Percentiles rank a stretch among this genome's conserved stretches.
These are phyloP conservation scores for Nixonia krombeini DNA, from an alignment of 1,140 invertebrate species.

Conservation along the genomic window DNA sequence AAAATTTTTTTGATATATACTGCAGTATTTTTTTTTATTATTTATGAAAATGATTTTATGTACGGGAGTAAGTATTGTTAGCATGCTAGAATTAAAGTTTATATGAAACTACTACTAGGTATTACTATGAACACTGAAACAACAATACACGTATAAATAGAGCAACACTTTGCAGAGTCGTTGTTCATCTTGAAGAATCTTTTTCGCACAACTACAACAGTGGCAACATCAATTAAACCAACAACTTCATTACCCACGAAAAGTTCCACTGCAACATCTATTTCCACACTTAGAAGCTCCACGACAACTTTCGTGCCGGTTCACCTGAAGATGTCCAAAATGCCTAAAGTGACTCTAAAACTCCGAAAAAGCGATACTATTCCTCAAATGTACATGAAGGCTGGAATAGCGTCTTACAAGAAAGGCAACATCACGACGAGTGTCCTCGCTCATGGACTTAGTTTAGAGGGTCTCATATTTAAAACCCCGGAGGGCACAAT, in stretches of 20 bases:
- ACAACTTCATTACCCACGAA: conserved; percentile 15
- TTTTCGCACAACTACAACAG: too few relatives aligned
- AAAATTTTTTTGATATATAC: too few relatives aligned
- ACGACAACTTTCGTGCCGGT: conserved; percentile 10
- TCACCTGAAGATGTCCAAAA: conserved; percentile 45
- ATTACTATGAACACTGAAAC: too few relatives aligned
- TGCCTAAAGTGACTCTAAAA: conserved; percentile 58
- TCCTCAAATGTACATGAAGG: conserved; percentile 63
- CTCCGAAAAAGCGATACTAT: conserved; percentile 61
- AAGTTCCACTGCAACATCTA: conserved; percentile 6
- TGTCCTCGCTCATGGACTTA: conserved; percentile 56
- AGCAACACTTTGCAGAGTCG: conserved; percentile 24
- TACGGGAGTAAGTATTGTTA: too few relatives aligned
- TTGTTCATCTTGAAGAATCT: conserved; percentile 17
- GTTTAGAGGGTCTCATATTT: conserved; percentile 60
- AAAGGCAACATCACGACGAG: conserved; percentile 64
- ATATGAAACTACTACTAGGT: too few relatives aligned
- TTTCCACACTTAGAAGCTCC: conserved; percentile 17
- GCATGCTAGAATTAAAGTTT: too few relatives aligned
- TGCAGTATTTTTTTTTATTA: too few relatives aligned
- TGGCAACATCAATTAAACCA: too few relatives aligned
- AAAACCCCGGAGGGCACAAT: conserved; percentile 66
- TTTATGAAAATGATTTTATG: too few relatives aligned
- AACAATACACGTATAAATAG: too few relatives aligned
- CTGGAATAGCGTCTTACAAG: conserved; percentile 61